Evolutionary conservation across 1,140 invertebrate species (phyloP), one percentile per base, ranked within the genome.

Genomic region (Atta cephalotes): DNA sequence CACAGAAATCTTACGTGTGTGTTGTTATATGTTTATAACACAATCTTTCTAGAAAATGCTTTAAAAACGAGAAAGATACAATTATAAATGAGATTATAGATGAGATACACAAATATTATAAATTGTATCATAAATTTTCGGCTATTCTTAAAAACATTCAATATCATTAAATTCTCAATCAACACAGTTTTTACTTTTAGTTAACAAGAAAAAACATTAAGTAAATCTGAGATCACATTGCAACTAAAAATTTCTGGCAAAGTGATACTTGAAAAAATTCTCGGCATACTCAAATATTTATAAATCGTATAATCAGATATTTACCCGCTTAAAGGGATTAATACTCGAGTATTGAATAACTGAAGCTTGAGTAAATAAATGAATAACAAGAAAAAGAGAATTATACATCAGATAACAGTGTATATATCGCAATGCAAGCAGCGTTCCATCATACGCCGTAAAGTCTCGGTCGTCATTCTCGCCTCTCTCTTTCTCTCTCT

Each of bases 301-400:
- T 10, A 28, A 16, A 53, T 72, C 70, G 56, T 39, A 14, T 51
- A 79, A 66, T 31, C 25, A 65, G 63, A 80, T 80, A 62, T 77
- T 62, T 77, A 2, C 16, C 21, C 21, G 56, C 31, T 77, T 77
- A n/a, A 76, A 62, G 56, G 56, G 16, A 58, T 60, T 60, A 76
- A 60, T 76, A 16, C 21, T 60, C 35, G 56, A 28, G 72, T 7
- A 14, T 12, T 16, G 56, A 62, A 76, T 60, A 39, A 70, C 39
- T 45, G 72, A 60, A 12, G n/a, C 56, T 21, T 62, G 66, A 25
- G 21, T 70, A 60, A 76, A 76, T 62, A 62, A 76, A 60, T 76
- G 56, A 76, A 76, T 62, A 62, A 60, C 16, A 25, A 70, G 66
- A 25, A 60, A 45, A 72, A 12, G n/a, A 25, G 9, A 10, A 45